Evolutionary conservation across 2,888 invertebrate species (phyloP).

Genomic region (Drosophila prolongata): DNA sequence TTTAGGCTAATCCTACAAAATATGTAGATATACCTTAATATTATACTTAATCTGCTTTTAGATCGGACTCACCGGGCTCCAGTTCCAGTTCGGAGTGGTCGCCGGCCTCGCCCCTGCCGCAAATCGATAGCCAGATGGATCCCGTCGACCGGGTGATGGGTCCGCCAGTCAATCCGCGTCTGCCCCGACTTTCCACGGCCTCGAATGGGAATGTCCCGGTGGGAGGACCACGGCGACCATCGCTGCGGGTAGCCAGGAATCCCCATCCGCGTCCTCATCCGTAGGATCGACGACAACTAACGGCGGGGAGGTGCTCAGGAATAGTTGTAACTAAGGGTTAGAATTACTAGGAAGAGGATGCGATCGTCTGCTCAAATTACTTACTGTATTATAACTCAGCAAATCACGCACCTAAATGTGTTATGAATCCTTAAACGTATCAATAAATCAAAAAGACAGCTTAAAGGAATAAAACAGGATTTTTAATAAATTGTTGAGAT

Average conservation of each 20-base stretch:
- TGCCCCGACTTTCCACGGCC: constrained; percentile 78
- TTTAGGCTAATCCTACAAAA: too few species aligned
- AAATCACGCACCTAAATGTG: constrained; percentile 3
- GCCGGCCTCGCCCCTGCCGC: constrained; percentile 83
- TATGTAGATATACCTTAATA: too few species aligned
- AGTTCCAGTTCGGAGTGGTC: constrained; percentile 85
- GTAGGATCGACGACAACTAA: constrained; percentile 13
- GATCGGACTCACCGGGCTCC: constrained; percentile 84
- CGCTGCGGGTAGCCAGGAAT: constrained; percentile 63
- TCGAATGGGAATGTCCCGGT: constrained; percentile 9
- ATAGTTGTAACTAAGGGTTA: constrained; percentile 52
- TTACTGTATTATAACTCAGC: constrained; percentile 15
- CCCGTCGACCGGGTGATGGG: constrained; percentile 82
- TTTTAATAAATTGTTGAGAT: background rate
- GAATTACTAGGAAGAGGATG: constrained; percentile 7
- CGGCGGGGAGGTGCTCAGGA: constrained; percentile 64
- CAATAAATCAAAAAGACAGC: constrained; percentile 33
- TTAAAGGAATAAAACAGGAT: background rate
- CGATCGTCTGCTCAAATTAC: constrained; percentile 40
- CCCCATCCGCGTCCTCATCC: constrained; percentile 54
- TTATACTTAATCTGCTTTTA: constrained; percentile 25
- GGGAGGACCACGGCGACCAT: constrained; percentile 54
- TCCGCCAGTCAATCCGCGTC: constrained; percentile 82
- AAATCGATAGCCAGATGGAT: constrained; percentile 66
- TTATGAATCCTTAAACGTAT: constrained; percentile 30